These are phyloP conservation scores for Drosophila gaucha DNA, from an alignment of 2,888 invertebrate species.

Conservation along the genomic window DNA sequence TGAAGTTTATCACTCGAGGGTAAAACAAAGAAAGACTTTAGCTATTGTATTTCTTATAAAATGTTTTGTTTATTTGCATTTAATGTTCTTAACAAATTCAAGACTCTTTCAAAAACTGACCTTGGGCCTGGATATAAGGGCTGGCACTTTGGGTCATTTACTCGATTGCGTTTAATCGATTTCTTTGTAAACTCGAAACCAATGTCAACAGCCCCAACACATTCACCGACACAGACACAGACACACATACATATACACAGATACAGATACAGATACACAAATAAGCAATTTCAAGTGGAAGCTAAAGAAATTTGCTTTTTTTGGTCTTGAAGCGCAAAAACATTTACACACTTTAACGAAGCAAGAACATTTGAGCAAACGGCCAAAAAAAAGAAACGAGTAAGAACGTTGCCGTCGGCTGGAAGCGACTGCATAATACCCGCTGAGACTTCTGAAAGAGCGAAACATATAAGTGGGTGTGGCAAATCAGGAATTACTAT, in stretches of 20 bases:
- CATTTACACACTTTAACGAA: constrained; percentile 80
- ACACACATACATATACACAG: constrained; percentile 22
- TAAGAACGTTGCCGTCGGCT: background rate
- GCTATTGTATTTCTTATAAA: constrained; percentile 34
- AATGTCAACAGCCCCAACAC: constrained; percentile 82
- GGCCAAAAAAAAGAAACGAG: constrained; percentile 32
- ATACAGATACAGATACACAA: constrained; percentile 33
- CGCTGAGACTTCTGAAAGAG: no score
- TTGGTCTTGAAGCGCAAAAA: constrained; percentile 64
- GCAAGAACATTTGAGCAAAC: constrained; percentile 63
- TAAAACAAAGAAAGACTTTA: background rate
- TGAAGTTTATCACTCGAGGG: constrained; percentile 6
- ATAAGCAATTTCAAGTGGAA: constrained; percentile 66
- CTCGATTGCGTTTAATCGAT: constrained; percentile 83
- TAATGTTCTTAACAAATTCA: constrained; percentile 26
- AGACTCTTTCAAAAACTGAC: constrained; percentile 42
- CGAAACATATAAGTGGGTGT: no score
- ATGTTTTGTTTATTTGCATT: constrained; percentile 27
- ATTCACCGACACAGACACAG: constrained; percentile 18
- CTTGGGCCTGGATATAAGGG: constrained; percentile 48
- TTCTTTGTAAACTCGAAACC: constrained; percentile 83
- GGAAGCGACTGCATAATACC: background rate
- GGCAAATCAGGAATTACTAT: no score
- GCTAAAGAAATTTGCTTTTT: constrained; percentile 50
- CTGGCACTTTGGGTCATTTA: constrained; percentile 74